A percentile compares a stretch with the other conserved stretches of the same genome.
phyloP scores from a whole-genome alignment of 2,888 invertebrate species.

The Lissonota sp. region DNA sequence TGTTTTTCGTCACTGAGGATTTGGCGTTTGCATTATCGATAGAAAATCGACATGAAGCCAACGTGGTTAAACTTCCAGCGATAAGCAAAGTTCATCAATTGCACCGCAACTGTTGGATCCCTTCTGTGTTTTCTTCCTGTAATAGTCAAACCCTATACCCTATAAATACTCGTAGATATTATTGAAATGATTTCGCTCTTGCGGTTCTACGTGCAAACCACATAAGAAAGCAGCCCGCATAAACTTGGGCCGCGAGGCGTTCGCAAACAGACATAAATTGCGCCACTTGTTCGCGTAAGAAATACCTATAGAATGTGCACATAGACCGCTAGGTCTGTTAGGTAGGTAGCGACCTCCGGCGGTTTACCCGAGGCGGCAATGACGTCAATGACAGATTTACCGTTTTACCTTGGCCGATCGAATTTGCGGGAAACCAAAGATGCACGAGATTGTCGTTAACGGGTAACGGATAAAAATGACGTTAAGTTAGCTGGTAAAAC shows the following conservation, averaged over 20 bases:
- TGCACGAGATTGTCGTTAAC: background rate
- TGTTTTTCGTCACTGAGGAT: too few species aligned
- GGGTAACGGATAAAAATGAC: background rate
- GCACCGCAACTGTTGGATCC: background rate
- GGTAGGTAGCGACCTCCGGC: background rate
- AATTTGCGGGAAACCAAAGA: conserved; percentile 23
- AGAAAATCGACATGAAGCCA: too few species aligned
- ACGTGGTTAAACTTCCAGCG: too few species aligned
- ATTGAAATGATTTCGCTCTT: conserved; percentile 32
- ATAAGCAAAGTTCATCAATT: background rate
- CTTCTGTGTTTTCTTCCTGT: conserved; percentile 10
- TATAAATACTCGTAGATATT: background rate
- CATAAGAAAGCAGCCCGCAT: conserved; percentile 24
- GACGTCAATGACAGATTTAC: conserved; percentile 63
- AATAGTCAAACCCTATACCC: background rate
- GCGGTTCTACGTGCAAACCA: background rate
- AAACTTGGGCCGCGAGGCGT: background rate
- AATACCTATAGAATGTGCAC: conserved; percentile 20
- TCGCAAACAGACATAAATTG: conserved; percentile 15
- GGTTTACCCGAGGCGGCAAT: conserved; percentile 25
- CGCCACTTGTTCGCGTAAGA: conserved; percentile 17
- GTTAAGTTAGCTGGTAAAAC: background rate
- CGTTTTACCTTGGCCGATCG: conserved; percentile 45
- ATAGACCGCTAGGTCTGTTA: conserved; percentile 2
- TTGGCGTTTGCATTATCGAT: too few species aligned